Percentiles rank a stretch among this genome's conserved stretches.
These are phyloP conservation scores for Acipenser oxyrinchus DNA, from an alignment of 2,797 vertebrate species.

Conservation along the genomic window DNA sequence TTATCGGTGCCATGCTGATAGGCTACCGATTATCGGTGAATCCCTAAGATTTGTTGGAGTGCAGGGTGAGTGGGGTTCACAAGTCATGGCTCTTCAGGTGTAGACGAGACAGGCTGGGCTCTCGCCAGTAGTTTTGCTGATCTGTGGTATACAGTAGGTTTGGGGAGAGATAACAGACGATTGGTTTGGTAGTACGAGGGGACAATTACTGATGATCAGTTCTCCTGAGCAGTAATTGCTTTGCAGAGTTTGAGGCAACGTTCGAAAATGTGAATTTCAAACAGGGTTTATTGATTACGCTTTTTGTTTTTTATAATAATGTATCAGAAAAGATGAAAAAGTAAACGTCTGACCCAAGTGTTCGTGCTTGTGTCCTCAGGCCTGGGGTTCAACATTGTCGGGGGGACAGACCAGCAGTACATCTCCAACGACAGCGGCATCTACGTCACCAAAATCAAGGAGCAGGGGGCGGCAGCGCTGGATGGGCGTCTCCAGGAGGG, in stretches of 20 bases:
- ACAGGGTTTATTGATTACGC: no score
- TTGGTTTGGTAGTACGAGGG: no score
- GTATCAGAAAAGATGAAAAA: not conserved
- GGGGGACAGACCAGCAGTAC: conserved; percentile 83
- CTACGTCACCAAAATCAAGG: conserved; percentile 89
- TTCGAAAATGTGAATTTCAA: no score
- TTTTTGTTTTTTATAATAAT: not conserved
- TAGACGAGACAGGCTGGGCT: no score
- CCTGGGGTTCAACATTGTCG: conserved; percentile 94
- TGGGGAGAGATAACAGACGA: no score
- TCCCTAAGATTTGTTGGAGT: no score
- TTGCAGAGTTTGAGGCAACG: not conserved
- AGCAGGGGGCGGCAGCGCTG: conserved; percentile 77
- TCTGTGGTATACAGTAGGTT: no score
- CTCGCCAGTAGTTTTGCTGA: no score
- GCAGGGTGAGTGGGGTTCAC: no score
- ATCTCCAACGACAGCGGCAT: conserved; percentile 79
- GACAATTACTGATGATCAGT: not conserved
- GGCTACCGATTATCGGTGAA: no score
- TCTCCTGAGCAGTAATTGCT: not conserved
- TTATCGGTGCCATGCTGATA: no score
- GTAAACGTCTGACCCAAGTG: not conserved
- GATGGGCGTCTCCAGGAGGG: conserved; percentile 87
- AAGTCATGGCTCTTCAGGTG: no score
- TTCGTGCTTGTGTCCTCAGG: conserved; percentile 49